Base-by-base conservation (phyloP, 2,888 invertebrate species). In the Trachelus tabidus region DNA sequence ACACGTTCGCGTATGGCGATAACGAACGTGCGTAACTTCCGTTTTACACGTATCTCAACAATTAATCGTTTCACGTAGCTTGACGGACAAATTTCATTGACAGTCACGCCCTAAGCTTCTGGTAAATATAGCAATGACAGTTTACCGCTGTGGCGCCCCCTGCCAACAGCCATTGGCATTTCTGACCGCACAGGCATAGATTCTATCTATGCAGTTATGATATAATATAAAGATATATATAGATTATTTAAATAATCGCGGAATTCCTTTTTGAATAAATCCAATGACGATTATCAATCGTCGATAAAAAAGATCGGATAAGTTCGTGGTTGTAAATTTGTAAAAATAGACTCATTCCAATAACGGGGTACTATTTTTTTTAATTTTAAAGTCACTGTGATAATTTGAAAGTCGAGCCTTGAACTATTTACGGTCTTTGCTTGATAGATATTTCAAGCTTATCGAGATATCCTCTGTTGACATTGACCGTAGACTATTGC, bases 51-150 rank as follows among this genome's bases (percentile, higher is more conserved):
- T 23, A 56, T 23, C 56, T 23, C 9, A 56, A 56, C 2, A 9
- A 56, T 56, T 56, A 56, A 56, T 56, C 56, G 23, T 56, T 56
- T 56, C 56, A 2, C 56, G 56, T 56, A 9, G 15, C 56, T 56
- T 56, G 56, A 56, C 56, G 23, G 9, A 6, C 56, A 56, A 56
- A 56, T 56, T 56, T 56, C 23, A 56, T 15, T 56, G 56, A 56
- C 23, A 23, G 23, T 56, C 56, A 56, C 56, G 23, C 23, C 6
- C 56, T 56, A 56, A 71, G 31, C 31, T 34, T 0, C 12, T 33
- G 71, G 78, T 82, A 81, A 82, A 79, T 82, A 82, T 82, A 82
- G 79, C 79, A 81, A 79, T 82, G 82, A 82, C 82, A 80, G 77
- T 82, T 73, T 56, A 34, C 69, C 33, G n/a, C 68, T n/a, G 12